Conservation (phyloP, 2,113 vertebrate genomes). For the Tenrec ecaudatus region DNA sequence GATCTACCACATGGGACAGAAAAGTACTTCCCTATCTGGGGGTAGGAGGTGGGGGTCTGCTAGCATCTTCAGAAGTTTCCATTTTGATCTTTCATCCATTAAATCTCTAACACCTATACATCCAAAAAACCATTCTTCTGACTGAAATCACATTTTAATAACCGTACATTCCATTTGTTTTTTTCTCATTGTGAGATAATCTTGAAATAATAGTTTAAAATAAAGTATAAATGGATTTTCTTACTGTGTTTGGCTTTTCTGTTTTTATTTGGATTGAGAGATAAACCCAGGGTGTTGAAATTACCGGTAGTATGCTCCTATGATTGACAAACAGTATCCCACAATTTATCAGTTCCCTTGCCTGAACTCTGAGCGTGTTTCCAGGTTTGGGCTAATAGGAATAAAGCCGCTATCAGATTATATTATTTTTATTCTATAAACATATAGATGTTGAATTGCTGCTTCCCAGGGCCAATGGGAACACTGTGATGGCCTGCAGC, state of each 20-base stretch:
- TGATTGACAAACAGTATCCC: not conserved
- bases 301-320: not conserved
- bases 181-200: not conserved
- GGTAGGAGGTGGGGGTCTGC: not conserved
- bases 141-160: not conserved
- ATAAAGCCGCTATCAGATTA: not conserved
- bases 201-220: not conserved
- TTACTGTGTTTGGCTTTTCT: not conserved
- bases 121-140: not conserved
- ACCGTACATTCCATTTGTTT: not conserved
- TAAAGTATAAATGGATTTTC: not conserved
- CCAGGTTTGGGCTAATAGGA: not conserved
- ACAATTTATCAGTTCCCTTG: not conserved
- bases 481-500: not conserved
- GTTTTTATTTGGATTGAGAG: not conserved
- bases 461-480: not conserved
- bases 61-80: not conserved
- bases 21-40: not conserved
- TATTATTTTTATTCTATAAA: not conserved
- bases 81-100: not conserved
- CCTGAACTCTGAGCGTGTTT: not conserved
- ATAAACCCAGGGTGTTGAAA: not conserved
- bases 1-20: not conserved
- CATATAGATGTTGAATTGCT: not conserved
- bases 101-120: not conserved